phyloP scores from a whole-genome alignment of 2,797 vertebrate species.

The Hemitrygon akajei region DNA sequence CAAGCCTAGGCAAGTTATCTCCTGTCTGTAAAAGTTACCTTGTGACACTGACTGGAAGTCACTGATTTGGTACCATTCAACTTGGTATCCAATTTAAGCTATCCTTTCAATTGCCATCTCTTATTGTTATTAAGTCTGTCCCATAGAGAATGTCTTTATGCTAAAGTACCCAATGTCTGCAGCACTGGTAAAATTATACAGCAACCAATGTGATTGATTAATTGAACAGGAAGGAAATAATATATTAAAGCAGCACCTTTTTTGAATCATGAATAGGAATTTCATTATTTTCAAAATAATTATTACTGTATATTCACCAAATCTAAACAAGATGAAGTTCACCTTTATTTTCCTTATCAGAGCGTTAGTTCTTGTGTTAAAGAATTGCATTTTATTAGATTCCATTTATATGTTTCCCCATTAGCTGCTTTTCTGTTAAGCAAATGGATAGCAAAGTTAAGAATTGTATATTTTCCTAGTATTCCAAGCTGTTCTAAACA shows the following conservation, averaged over 20 bases:
- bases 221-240: not conserved
- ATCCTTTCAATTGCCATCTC: not conserved
- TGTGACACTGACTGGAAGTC: not conserved
- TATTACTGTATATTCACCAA: not conserved
- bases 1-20: not conserved
- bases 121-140: not conserved
- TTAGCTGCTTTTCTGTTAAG: not conserved
- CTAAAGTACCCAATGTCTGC: not conserved
- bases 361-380: not conserved
- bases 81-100: not conserved
- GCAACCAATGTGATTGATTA: not conserved
- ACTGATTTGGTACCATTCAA: not conserved
- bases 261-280: not conserved
- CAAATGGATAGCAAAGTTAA: not conserved
- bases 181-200: not conserved
- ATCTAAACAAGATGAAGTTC: not conserved
- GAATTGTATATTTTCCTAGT: not conserved
- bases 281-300: not conserved
- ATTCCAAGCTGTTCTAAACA: not conserved
- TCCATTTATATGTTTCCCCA: not conserved
- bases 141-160: not conserved
- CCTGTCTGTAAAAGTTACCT: not conserved
- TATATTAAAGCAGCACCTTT: not conserved
- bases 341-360: not conserved
- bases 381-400: not conserved